These are phyloP conservation scores for Acropora yongei DNA, from an alignment of 64 coral and sea anemone species.

Conservation along the genomic window DNA sequence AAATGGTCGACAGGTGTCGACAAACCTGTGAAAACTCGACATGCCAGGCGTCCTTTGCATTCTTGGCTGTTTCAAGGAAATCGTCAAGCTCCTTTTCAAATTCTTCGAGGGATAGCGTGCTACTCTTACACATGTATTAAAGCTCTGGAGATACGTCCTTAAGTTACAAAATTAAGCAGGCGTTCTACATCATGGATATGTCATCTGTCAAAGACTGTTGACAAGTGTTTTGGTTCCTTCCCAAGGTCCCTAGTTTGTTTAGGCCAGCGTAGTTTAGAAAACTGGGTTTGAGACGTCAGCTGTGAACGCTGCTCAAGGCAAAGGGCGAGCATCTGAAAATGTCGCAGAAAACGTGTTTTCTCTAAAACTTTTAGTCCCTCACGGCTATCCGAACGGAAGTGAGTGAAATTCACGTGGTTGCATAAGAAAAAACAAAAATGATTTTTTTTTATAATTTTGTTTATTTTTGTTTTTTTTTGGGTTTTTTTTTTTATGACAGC, in stretches of 20 bases:
- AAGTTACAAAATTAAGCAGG: background rate
- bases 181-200: background rate
- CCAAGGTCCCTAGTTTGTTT: too few species aligned
- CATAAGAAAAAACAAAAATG: too few species aligned
- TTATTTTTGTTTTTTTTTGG: too few species aligned
- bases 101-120: conserved; percentile 24
- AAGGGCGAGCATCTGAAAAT: background rate
- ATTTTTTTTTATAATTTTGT: too few species aligned
- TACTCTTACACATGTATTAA: conserved; percentile 20
- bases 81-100: conserved; percentile 37
- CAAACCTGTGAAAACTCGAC: conserved; percentile 20
- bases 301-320: too few species aligned
- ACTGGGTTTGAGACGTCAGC: background rate
- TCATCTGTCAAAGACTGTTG: background rate
- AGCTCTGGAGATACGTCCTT: background rate
- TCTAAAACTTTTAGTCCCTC: background rate
- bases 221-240: background rate
- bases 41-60: conserved; percentile 16
- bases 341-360: background rate
- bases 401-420: too few species aligned
- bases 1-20: background rate
- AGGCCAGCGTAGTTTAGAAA: too few species aligned
- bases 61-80: conserved; percentile 24
- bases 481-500: too few species aligned
- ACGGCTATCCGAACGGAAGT: too few species aligned